These are phyloP conservation scores for Sinopyrophorus schimmeli DNA, from an alignment of 2,888 invertebrate genomes.

Conservation along the genomic window DNA sequence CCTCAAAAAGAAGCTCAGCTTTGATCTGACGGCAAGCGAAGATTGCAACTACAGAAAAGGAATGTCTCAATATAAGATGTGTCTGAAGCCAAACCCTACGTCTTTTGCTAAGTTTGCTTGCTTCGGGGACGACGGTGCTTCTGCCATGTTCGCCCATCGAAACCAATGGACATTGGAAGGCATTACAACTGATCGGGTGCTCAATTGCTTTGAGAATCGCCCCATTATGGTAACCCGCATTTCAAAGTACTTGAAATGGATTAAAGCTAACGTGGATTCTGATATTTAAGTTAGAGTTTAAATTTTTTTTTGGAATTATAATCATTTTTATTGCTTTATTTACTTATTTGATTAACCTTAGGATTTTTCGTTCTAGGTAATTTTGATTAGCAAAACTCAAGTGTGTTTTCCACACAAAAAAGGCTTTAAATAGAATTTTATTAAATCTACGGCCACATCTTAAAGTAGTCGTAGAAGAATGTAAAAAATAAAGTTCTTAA, in stretches of 20 bases:
- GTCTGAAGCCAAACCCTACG: not conserved
- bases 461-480: conserved; percentile 5
- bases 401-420: too few species aligned
- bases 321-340: too few species aligned
- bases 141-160: not conserved
- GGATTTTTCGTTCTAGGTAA: too few species aligned
- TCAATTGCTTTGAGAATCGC: not conserved
- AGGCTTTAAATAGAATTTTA: too few species aligned
- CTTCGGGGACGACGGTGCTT: conserved; percentile 2
- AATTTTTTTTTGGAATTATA: too few species aligned
- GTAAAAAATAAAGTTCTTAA: conserved; percentile 68
- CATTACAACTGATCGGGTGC: not conserved
- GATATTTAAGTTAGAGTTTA: too few species aligned
- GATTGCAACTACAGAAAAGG: not conserved
- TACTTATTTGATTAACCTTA: too few species aligned
- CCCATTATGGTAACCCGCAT: not conserved
- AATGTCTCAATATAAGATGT: not conserved
- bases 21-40: not conserved
- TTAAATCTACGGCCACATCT: conserved; percentile 11
- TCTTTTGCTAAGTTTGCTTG: not conserved
- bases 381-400: too few species aligned
- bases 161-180: conserved; percentile 7
- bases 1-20: conserved; percentile 4
- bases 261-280: too few species aligned
- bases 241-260: conserved; percentile 6